phyloP scores from a whole-genome alignment of 2,888 invertebrate species.

The Hirtodrosophila cameraria region DNA sequence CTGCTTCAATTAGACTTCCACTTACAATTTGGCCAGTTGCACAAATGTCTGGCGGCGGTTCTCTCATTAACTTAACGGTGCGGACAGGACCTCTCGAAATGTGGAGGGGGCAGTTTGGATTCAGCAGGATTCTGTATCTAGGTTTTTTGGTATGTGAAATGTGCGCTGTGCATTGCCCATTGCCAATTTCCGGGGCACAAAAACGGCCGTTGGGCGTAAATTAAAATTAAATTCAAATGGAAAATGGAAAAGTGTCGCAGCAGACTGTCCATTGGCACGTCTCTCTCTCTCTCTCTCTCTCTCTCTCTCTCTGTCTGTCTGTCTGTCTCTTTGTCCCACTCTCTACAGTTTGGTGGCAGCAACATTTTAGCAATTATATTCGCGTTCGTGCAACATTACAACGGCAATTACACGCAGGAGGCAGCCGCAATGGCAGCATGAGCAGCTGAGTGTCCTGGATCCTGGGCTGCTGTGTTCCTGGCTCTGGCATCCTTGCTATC shows the following conservation, averaged over 20 bases:
- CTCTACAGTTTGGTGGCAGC: slow-evolving; percentile 59
- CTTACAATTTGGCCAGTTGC: slow-evolving; percentile 58
- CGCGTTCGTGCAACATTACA: slow-evolving; percentile 78
- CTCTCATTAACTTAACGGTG: slow-evolving; percentile 68
- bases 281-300: no score
- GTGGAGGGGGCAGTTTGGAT: slow-evolving; percentile 10
- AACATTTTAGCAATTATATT: slow-evolving; percentile 80
- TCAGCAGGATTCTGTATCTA: neutral
- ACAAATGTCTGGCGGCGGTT: slow-evolving; percentile 63
- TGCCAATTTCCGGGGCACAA: slow-evolving; percentile 72
- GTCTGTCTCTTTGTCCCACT: no score
- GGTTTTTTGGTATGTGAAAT: slow-evolving; percentile 4
- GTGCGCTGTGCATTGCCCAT: slow-evolving; percentile 55
- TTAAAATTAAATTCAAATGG: slow-evolving; percentile 81
- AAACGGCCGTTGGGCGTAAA: slow-evolving; percentile 74
- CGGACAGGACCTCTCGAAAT: slow-evolving; percentile 58
- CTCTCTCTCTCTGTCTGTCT: slow-evolving; percentile 41
- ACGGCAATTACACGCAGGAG: slow-evolving; percentile 77
- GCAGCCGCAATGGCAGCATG: slow-evolving; percentile 52
- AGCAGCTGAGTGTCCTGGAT: neutral
- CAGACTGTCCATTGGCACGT: slow-evolving; percentile 71
- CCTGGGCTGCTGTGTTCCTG: neutral
- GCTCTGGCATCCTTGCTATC: slow-evolving; percentile 39
- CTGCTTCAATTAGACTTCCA: slow-evolving; percentile 71
- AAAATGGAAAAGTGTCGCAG: slow-evolving; percentile 79